A percentile compares a stretch with the other conserved stretches of the same genome.
These are phyloP conservation scores for Macaria liturata DNA, from an alignment of 2,888 invertebrate species.

Conservation along the genomic window DNA sequence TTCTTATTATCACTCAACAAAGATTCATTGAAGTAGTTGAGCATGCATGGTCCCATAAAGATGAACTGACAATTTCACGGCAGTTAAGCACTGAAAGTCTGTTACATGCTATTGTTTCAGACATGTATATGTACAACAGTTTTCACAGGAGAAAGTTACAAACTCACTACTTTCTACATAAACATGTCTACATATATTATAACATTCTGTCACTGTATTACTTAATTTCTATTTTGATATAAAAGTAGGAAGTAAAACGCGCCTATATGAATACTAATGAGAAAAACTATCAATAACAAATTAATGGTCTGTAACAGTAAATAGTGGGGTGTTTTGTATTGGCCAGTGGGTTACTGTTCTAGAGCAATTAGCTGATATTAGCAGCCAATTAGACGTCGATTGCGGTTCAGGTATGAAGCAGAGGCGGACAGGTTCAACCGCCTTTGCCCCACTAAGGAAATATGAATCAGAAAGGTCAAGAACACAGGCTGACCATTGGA, in stretches of 20 bases:
- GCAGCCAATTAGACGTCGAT: conserved; percentile 49
- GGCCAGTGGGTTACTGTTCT: conserved; percentile 38
- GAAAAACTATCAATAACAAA: conserved; percentile 6
- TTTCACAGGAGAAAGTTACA: conserved; percentile 12
- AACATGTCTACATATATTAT: background rate
- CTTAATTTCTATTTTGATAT: background rate
- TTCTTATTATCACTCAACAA: background rate
- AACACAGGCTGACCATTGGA: conserved; percentile 39
- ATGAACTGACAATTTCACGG: conserved; percentile 6
- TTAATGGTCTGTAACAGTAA: background rate
- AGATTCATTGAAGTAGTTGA: background rate
- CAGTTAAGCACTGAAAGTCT: conserved; percentile 9
- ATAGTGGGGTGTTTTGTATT: conserved; percentile 20
- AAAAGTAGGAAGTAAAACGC: conserved; percentile 12
- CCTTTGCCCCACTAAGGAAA: conserved; percentile 65
- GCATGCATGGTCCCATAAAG: background rate
- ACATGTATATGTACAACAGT: background rate
- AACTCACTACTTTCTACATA: conserved; percentile 8
- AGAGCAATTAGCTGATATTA: conserved; percentile 49
- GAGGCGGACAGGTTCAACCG: conserved; percentile 56
- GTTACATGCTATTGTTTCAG: conserved; percentile 5
- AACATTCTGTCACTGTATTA: no score
- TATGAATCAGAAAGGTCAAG: conserved; percentile 70
- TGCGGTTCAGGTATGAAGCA: conserved; percentile 34
- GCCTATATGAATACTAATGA: conserved; percentile 13